Evolutionary conservation across 2,888 invertebrate species (phyloP), one percentile per base, ranked within the genome.

Genomic region (Philaethria dido): DNA sequence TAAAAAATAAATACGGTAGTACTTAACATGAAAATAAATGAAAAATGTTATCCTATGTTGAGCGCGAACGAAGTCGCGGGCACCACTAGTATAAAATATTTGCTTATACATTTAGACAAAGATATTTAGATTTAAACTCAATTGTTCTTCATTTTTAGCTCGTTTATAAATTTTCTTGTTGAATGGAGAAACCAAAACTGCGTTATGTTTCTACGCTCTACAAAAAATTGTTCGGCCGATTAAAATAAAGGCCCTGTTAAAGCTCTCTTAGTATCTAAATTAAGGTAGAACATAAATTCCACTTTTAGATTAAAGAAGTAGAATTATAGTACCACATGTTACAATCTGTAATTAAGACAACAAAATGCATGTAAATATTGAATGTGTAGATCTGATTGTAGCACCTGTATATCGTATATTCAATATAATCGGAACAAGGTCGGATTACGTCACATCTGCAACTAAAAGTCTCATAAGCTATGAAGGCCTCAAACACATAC

Each of bases 351-450:
- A 29, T 16, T 16, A 50, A 50, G 11, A 29, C 9, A 50, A 16
- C 5, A 16, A 13, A 36, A 57, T 57, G 14, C 20, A 39, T n/a
- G 20, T 18, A 29, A 33, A 13, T 29, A 44, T 60, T 29, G 9
- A 25, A 60, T 29, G 29, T 52, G 11, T 11, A 52, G 5, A 52
- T 29, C 16, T 52, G 52, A 16, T 52, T 52, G 52, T 52, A 16
- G 50, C 25, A 33, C 52, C 29, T 52, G 29, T 55, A 55, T 36
- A n/a, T n/a, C n/a, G n/a, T n/a, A 45, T 39, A 57, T 29, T 44
- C 73, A 69, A 62, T 22, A 47, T 55, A 70, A 80, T 77, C 79
- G 70, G 83, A 76, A 83, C 84, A 81, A 84, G 84, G 84, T 16
- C 16, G 70, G 65, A 57, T 52, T 71, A 72, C 71, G 72, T 72